Evolutionary conservation across 2,888 invertebrate species (phyloP), one percentile per base, ranked within the genome.

Genomic region (Eretmocerus hayati): DNA sequence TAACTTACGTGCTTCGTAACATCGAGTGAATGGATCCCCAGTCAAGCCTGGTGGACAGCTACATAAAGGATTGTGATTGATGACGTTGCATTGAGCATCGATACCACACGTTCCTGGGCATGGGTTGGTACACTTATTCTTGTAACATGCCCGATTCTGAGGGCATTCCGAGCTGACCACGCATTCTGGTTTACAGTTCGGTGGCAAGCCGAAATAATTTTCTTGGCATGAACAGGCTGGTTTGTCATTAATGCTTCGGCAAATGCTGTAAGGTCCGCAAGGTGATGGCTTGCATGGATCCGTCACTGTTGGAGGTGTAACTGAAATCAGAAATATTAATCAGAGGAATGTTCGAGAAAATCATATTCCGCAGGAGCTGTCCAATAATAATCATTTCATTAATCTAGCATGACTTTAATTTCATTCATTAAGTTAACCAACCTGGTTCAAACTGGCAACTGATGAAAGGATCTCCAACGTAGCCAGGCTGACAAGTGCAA

Each of bases 141-240:
- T 87, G 56, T 86, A 80, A 63, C 90, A 90, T 8, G 89, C 87
- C 64, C 81, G 82, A 61, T 84, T 83, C 56, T 83, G 83, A 23
- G 84, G 79, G 69, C 90, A 90, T 65, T 90, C 89, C 4, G 85
- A 79, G 62, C 87, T 89, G 1, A 87, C 83, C 6, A 86, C 80
- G 68, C 91, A 91, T 71, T 90, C 90, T 2, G 89, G 89, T 53
- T 84, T 80, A 65, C 90, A 90, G 62, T 84, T 84, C 5, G 89
- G 89, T 36, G 90, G 88, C 44, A 78, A 75, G n/a, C 89, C 89
- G 42, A 81, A 75, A 62, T 85, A 87, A 30, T 77, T 77, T 42
- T 81, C 79, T 48, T 83, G 71, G 59, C 90, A 91, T 1, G 87
- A 85, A 65, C 91, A 91, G 5, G 87, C 83, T 2, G 87, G 85